phyloP scores from a whole-genome alignment of 35 echinoderm and acorn worm genomes.

The Amphiura filiformis region DNA sequence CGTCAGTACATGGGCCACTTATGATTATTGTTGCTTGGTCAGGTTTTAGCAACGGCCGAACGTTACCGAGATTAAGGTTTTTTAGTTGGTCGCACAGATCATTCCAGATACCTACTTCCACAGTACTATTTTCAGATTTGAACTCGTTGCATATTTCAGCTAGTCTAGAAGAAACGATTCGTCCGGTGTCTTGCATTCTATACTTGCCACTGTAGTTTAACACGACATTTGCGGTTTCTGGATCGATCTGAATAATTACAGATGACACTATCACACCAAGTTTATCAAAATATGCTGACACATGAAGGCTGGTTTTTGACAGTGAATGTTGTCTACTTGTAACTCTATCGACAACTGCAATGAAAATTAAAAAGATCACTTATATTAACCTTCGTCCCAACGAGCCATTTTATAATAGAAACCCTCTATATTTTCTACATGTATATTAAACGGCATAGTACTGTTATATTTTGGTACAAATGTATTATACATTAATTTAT shows the following conservation, averaged over 20 bases:
- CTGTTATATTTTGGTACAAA: too few species aligned
- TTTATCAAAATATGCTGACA: not conserved
- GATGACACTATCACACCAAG: not conserved
- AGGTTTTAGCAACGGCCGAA: not conserved
- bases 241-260: not conserved
- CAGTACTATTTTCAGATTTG: not conserved
- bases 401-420: not conserved
- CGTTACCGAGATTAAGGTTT: not conserved
- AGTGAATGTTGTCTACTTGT: not conserved
- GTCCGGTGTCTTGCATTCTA: too few species aligned
- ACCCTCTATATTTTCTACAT: not conserved
- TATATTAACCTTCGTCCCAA: too few species aligned
- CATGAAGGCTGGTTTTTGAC: not conserved
- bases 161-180: not conserved
- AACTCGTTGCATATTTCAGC: not conserved
- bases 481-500: too few species aligned
- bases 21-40: not conserved
- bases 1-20: not conserved
- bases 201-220: not conserved
- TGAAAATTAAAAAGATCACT: too few species aligned
- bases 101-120: not conserved
- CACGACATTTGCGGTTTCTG: not conserved
- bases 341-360: conserved; percentile 2
- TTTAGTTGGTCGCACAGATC: not conserved
- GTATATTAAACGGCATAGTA: not conserved